Percentiles rank a stretch among this genome's conserved stretches.
Conservation (phyloP, 1,140 invertebrate genomes). For the Meloidogyne floridensis region DNA sequence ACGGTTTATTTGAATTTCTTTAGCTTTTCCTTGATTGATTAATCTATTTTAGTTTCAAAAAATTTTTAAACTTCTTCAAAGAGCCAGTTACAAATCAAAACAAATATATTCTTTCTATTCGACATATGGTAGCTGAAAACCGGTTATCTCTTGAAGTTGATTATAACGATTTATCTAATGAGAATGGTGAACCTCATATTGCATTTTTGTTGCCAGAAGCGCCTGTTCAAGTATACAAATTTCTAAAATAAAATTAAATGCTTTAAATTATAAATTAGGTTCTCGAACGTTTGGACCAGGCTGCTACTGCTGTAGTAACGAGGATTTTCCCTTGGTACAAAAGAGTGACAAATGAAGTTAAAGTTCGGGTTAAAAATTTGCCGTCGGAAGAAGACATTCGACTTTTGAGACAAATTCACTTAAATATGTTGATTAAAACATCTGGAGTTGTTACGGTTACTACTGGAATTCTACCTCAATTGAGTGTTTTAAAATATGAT, state of each 20-base stretch:
- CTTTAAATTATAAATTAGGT: conserved; percentile 71
- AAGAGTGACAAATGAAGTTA: conserved; percentile 77
- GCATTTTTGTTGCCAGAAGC: conserved; percentile 96
- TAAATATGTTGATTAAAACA: conserved; percentile 88
- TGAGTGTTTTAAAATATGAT: conserved; percentile 93
- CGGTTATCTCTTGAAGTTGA: conserved; percentile 85
- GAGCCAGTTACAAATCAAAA: conserved; percentile 40
- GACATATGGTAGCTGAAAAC: conserved; percentile 69
- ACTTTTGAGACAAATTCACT: conserved; percentile 89
- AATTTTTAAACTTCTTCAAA: conserved; percentile 58
- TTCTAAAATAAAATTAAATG: not conserved
- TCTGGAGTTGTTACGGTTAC: conserved; percentile 92
- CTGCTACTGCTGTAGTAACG: conserved; percentile 86
- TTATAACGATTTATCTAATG: conserved; percentile 83
- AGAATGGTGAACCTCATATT: conserved; percentile 80
- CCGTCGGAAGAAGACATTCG: conserved; percentile 93
- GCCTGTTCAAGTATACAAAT: conserved; percentile 77
- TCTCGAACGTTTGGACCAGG: conserved; percentile 63
- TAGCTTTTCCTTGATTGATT: conserved; percentile 7
- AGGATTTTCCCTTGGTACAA: conserved; percentile 94
- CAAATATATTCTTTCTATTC: conserved; percentile 59
- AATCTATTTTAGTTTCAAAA: conserved; percentile 48
- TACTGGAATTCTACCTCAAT: conserved; percentile 90
- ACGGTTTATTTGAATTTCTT: conserved; percentile 72
- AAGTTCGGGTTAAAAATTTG: conserved; percentile 86